These are phyloP conservation scores for Noctilio leporinus DNA, from an alignment of 2,113 vertebrate genomes.

Conservation along the genomic window DNA sequence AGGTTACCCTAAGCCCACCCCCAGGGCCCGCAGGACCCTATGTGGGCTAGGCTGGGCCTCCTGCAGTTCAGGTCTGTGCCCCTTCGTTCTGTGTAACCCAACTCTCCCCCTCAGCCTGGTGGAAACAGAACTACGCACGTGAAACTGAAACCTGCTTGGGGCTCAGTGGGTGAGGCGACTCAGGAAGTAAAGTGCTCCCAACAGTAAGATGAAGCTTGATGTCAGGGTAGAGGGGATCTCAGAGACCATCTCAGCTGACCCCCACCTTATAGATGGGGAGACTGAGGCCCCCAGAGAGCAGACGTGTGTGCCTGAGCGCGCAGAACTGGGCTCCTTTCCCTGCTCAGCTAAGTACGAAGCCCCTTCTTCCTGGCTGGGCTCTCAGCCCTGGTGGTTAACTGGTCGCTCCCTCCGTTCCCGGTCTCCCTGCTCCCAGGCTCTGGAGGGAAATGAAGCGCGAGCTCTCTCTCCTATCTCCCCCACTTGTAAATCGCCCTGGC, in stretches of 20 bases:
- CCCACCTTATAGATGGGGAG: not conserved
- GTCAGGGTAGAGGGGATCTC: not conserved
- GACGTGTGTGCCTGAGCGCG: fast-evolving
- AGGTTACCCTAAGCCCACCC: not conserved
- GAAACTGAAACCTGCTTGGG: not conserved
- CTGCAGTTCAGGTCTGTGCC: not conserved
- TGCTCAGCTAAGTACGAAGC: not conserved
- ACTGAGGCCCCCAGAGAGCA: not conserved
- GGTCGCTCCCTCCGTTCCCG: not conserved
- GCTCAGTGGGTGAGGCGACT: not conserved
- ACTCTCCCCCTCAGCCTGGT: not conserved
- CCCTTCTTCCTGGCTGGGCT: too few species aligned
- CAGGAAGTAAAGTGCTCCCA: not conserved
- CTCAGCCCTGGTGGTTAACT: not conserved
- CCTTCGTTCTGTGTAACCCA: not conserved
- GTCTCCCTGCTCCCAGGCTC: not conserved
- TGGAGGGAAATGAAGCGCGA: not conserved
- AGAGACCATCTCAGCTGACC: not conserved
- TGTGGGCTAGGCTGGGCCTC: not conserved
- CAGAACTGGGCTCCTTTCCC: not conserved
- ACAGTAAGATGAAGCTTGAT: not conserved
- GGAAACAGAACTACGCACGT: not conserved
- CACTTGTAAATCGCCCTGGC: not conserved
- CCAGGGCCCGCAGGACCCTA: not conserved
- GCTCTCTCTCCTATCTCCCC: not conserved